Conservation (phyloP, 2,113 vertebrate genomes). For the Rhipidura dahli region DNA sequence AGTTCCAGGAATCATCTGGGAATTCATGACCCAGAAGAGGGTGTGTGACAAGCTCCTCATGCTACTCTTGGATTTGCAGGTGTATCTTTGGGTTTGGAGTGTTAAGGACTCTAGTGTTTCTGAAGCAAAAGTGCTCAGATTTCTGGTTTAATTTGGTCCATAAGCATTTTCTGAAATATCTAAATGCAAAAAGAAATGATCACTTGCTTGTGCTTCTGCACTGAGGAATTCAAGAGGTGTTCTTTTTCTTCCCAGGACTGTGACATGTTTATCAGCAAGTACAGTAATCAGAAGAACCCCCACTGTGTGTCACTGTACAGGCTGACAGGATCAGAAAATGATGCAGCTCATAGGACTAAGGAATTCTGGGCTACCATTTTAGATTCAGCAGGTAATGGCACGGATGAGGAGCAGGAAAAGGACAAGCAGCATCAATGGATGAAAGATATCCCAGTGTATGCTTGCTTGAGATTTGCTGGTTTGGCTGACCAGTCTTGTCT, state of each 20-base stretch:
- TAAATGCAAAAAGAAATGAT: neutral
- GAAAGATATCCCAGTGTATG: neutral
- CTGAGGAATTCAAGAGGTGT: neutral
- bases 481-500: neutral
- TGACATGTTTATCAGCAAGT: conserved; percentile 84
- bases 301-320: conserved; percentile 80
- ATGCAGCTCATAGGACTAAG: conserved; percentile 68
- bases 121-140: neutral
- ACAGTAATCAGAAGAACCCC: conserved; percentile 80
- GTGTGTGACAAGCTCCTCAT: neutral
- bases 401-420: neutral
- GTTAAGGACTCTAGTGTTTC: neutral
- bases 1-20: neutral
- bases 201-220: neutral
- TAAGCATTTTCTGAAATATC: neutral
- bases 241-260: conserved; percentile 69
- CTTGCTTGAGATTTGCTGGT: neutral
- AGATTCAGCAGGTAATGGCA: conserved; percentile 77
- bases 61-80: neutral
- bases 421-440: neutral
- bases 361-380: conserved; percentile 83
- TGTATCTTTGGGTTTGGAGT: neutral
- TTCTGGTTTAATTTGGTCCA: neutral
- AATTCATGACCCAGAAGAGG: neutral
- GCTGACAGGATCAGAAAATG: conserved; percentile 72